These are phyloP conservation scores for Erpornis zantholeuca DNA, from an alignment of 2,113 vertebrate species.

Conservation along the genomic window DNA sequence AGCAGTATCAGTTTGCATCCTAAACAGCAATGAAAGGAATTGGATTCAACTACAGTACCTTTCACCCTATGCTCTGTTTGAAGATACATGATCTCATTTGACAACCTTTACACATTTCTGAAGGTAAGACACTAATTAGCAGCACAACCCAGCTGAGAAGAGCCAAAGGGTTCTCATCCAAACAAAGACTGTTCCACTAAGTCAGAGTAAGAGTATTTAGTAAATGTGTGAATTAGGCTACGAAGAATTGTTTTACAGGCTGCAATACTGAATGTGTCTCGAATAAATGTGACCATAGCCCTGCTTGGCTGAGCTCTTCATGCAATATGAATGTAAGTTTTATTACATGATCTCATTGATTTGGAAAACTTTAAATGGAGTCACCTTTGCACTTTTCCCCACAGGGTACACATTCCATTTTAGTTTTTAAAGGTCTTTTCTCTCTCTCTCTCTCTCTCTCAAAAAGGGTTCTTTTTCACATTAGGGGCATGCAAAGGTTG, in stretches of 20 bases:
- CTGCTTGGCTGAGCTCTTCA: background rate
- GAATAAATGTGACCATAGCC: background rate
- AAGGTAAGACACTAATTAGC: background rate
- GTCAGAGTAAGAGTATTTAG: background rate
- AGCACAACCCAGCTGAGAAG: background rate
- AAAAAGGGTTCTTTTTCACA: background rate
- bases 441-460: background rate
- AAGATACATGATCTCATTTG: background rate
- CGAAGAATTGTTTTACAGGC: background rate
- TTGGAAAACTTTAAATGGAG: slow-evolving; percentile 7
- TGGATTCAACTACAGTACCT: background rate
- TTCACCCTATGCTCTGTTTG: background rate
- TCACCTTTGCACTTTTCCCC: slow-evolving; percentile 3
- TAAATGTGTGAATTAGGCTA: background rate
- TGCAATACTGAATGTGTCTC: background rate
- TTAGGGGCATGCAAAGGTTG: background rate
- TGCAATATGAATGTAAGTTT: background rate
- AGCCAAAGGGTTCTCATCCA: background rate
- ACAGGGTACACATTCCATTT: background rate
- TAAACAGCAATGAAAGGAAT: background rate
- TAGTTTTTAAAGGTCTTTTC: background rate
- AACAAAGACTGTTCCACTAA: background rate
- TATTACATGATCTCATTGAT: background rate
- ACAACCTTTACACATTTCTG: background rate
- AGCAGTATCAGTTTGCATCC: background rate